phyloP scores from a whole-genome alignment of 2,797 vertebrate genomes.

The Notoglanidium macrostoma region DNA sequence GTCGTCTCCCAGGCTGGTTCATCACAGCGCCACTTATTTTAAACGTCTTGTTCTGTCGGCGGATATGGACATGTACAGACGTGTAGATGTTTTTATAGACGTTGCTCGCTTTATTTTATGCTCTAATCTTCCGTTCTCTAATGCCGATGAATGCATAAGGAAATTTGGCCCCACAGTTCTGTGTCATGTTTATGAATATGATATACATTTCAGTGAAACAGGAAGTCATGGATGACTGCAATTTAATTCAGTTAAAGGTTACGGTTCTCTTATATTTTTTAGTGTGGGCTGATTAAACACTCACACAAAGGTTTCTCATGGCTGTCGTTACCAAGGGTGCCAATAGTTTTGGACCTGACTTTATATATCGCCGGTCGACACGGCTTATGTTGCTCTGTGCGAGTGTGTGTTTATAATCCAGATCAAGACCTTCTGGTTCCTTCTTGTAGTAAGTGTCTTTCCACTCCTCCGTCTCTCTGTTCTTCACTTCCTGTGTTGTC shows the following conservation, averaged over 20 bases:
- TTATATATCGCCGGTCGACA: background rate
- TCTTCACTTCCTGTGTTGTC: constrained; percentile 46
- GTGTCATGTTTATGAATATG: background rate
- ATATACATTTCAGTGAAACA: background rate
- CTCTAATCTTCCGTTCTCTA: background rate
- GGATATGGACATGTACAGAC: background rate
- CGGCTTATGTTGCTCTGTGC: background rate
- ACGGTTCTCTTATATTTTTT: background rate
- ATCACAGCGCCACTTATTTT: background rate
- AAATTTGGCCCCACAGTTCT: background rate
- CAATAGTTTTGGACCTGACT: background rate
- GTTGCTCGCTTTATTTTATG: background rate
- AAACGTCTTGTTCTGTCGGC: background rate
- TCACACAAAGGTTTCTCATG: background rate
- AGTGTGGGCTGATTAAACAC: background rate
- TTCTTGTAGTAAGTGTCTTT: constrained; percentile 38
- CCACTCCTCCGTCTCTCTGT: constrained; percentile 1
- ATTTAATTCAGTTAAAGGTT: background rate
- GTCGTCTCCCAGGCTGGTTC: background rate
- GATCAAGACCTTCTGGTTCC: background rate
- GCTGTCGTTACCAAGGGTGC: no score
- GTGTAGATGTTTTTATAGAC: background rate
- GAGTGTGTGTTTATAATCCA: constrained; percentile 27
- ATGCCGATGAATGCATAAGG: background rate
- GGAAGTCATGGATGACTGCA: background rate